Conservation (phyloP, 2,888 invertebrate species). For the Calameuta filiformis region DNA sequence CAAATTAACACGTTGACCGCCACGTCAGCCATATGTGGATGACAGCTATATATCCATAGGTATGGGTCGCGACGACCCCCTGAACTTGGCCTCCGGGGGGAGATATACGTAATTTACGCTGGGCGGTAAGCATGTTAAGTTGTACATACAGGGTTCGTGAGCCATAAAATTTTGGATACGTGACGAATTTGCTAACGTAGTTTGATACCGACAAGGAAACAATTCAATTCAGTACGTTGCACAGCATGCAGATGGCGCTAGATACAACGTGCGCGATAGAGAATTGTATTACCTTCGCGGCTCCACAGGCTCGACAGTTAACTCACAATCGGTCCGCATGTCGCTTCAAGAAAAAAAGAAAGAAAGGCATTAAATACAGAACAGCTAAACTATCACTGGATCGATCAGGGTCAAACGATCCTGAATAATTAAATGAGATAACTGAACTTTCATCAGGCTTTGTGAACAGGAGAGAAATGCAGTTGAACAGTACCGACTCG, state of each 20-base stretch:
- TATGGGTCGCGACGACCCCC: too few species aligned
- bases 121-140: not conserved
- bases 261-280: slow-evolving; percentile 39
- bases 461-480: not conserved
- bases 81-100: too few species aligned
- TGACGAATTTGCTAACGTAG: not conserved
- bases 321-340: slow-evolving; percentile 45
- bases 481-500: not conserved
- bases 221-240: not conserved
- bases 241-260: slow-evolving; percentile 47
- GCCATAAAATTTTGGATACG: not conserved
- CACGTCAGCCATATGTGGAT: too few species aligned
- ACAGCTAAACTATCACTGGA: not conserved
- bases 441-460: not conserved
- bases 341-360: slow-evolving; percentile 54
- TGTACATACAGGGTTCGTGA: not conserved
- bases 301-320: slow-evolving; percentile 59
- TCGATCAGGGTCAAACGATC: not conserved
- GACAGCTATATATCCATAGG: too few species aligned
- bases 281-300: slow-evolving; percentile 62
- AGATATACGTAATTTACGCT: too few species aligned
- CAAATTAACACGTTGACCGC: not conserved
- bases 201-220: not conserved
- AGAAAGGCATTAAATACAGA: slow-evolving; percentile 31
- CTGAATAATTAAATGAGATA: too few species aligned